A percentile compares a stretch with the other conserved stretches of the same genome.
These are phyloP conservation scores for Peromyscus maniculatus DNA, from an alignment of 2,113 vertebrate genomes.

Conservation along the genomic window DNA sequence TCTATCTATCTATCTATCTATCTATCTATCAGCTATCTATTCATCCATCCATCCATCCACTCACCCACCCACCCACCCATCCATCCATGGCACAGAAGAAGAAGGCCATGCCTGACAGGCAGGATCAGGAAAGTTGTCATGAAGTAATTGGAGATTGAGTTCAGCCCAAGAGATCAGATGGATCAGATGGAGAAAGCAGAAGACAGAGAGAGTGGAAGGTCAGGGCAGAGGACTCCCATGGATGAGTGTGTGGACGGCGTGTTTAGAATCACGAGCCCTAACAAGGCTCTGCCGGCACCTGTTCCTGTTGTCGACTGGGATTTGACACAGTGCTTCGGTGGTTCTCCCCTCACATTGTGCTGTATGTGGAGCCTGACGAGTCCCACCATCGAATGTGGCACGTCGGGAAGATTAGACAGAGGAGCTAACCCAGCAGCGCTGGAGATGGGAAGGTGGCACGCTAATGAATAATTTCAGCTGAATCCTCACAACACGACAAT, in stretches of 20 bases:
- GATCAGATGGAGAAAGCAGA: background rate
- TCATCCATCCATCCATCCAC: background rate
- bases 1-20: background rate
- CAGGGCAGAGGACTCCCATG: background rate
- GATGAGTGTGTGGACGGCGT: background rate
- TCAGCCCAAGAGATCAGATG: background rate
- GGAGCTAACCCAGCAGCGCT: slow-evolving; percentile 89
- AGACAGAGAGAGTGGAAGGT: background rate
- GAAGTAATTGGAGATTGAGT: background rate
- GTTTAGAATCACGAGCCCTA: background rate
- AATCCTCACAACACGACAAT: slow-evolving; percentile 91
- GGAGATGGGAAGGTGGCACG: slow-evolving; percentile 89
- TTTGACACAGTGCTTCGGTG: slow-evolving; percentile 85
- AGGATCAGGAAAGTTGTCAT: background rate
- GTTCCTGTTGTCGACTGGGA: slow-evolving; percentile 87
- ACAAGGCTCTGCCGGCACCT: slow-evolving; percentile 79
- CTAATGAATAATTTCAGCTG: slow-evolving; percentile 92
- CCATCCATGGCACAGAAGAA: background rate
- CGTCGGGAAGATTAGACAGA: slow-evolving; percentile 91
- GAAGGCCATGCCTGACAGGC: background rate
- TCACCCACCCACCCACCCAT: background rate
- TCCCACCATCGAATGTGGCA: slow-evolving; percentile 89
- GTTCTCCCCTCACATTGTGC: slow-evolving; percentile 87
- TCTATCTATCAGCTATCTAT: background rate
- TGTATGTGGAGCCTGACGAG: slow-evolving; percentile 87